phyloP scores from a whole-genome alignment of 1,140 invertebrate genomes.

The Odontomachus brunneus region DNA sequence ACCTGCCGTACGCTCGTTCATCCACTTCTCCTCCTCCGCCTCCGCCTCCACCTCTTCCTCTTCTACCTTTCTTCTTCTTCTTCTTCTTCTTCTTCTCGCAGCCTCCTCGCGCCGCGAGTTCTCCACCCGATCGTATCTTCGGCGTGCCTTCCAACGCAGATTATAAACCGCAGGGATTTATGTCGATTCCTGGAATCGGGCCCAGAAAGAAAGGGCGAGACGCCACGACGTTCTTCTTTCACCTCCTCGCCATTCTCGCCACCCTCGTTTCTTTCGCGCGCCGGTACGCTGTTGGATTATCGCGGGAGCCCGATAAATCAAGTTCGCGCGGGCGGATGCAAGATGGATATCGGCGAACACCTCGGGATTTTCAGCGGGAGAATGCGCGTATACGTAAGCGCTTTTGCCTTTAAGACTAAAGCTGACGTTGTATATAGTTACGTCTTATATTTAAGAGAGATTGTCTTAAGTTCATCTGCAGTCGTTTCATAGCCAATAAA shows the following conservation, averaged over 20 bases:
- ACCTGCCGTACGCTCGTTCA: slow-evolving; percentile 80
- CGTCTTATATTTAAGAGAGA: no score
- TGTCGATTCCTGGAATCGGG: slow-evolving; percentile 83
- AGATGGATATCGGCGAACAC: slow-evolving; percentile 77
- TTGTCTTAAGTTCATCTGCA: no score
- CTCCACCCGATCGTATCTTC: slow-evolving; percentile 82
- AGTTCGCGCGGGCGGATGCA: slow-evolving; percentile 77
- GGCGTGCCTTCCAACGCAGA: slow-evolving; percentile 78
- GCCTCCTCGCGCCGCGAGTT: slow-evolving; percentile 67
- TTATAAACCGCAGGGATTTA: slow-evolving; percentile 84
- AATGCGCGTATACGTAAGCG: not conserved
- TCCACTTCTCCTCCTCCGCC: slow-evolving; percentile 52
- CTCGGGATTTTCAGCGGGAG: slow-evolving; percentile 19
- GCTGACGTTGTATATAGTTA: no score
- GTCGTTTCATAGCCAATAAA: no score
- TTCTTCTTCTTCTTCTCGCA: slow-evolving; percentile 33
- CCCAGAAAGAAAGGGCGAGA: slow-evolving; percentile 59
- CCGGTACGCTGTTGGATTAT: slow-evolving; percentile 73
- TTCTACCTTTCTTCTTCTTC: slow-evolving; percentile 14
- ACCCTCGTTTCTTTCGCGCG: slow-evolving; percentile 56
- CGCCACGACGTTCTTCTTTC: slow-evolving; percentile 61
- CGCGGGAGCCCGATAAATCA: slow-evolving; percentile 79
- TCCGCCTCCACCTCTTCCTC: slow-evolving; percentile 29
- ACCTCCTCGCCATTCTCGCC: slow-evolving; percentile 52
- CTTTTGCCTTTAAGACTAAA: slow-evolving; percentile 1